Base-by-base conservation (phyloP, 2,797 vertebrate genomes). In the Catharus ustulatus region DNA sequence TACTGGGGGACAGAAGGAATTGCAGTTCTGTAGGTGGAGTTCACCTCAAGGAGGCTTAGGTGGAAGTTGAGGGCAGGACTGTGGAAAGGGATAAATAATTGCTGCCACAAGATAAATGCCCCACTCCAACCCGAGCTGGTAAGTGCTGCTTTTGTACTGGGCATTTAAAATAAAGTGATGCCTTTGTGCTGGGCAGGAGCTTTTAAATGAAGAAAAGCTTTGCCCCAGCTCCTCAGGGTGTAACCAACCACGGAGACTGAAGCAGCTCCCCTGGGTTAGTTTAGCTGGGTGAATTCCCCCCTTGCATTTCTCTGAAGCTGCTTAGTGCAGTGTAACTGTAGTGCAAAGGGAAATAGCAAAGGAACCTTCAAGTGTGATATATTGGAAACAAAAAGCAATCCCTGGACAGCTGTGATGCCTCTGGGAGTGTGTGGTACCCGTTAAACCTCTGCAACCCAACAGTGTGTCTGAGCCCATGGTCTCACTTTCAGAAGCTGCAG, bases 401-500 rank as follows among this genome's bases (percentile, higher is more conserved):
- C 34, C 6, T 23, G 87, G 68, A 4, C 42, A 62, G 78, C 79
- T 71, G 68, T 15, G 84, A 4, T 92, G 81, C 75, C 90, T 84
- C 51, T 84, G 88, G 63, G 49, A 6, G 76, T 14, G 73, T 77
- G 79, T 67, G 79, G 73, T 55, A 9, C 64, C 9, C 11, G 3
- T 67, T 29, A 24, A 72, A 64, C 58, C 69, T 61, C 83, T 51
- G 80, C 79, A 64, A 42, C 91, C 54, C 84, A 46, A 4, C 45
- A 27, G 4, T 73, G 84, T 6, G 16, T 8, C 85, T 86, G 80
- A 84, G 87, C 81, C 78, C 51, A 2, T 0, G 10, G 66, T 73
- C 89, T 92, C 89, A 68, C 43, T 93, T 83, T 52, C 93, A 92
- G 93, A 87, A 92, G 82, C 72, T 80, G 75, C 84, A 83, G 87